These are phyloP conservation scores for Myiothlypis chrysogaster DNA, from an alignment of 2,797 vertebrate species.

Conservation along the genomic window DNA sequence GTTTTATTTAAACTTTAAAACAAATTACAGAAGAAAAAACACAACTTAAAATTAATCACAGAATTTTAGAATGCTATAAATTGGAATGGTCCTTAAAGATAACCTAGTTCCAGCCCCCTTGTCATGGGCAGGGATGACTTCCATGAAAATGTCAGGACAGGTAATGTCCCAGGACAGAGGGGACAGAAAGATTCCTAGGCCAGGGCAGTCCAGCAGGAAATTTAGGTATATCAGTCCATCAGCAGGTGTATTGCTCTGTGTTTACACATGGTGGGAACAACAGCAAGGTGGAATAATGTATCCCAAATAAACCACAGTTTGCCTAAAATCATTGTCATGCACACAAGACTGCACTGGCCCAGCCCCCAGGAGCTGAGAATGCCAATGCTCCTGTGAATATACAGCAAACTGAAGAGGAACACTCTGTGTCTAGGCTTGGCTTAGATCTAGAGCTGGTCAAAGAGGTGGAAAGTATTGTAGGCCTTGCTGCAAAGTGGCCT, in stretches of 20 bases:
- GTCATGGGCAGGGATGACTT: neutral
- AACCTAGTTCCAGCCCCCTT: neutral
- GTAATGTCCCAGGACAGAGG: neutral
- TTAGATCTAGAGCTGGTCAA: neutral
- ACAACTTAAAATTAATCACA: neutral
- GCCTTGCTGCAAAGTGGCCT: neutral
- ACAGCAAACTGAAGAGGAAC: neutral
- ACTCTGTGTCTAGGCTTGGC: neutral
- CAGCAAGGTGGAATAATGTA: rapidly evolving
- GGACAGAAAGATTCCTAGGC: neutral
- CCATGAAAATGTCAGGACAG: neutral
- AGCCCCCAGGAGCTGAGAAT: neutral
- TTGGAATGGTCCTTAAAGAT: neutral
- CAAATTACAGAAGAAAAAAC: neutral
- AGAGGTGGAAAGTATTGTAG: neutral
- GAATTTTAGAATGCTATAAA: neutral
- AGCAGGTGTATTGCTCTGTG: neutral
- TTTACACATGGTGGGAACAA: rapidly evolving
- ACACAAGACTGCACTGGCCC: rapidly evolving
- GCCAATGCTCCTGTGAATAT: neutral
- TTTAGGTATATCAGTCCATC: neutral
- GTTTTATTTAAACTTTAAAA: neutral
- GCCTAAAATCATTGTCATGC: neutral
- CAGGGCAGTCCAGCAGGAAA: neutral
- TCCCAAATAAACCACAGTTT: neutral